These are phyloP conservation scores for Meiosimyza decipiens DNA, from an alignment of 2,888 invertebrate species.

Conservation along the genomic window DNA sequence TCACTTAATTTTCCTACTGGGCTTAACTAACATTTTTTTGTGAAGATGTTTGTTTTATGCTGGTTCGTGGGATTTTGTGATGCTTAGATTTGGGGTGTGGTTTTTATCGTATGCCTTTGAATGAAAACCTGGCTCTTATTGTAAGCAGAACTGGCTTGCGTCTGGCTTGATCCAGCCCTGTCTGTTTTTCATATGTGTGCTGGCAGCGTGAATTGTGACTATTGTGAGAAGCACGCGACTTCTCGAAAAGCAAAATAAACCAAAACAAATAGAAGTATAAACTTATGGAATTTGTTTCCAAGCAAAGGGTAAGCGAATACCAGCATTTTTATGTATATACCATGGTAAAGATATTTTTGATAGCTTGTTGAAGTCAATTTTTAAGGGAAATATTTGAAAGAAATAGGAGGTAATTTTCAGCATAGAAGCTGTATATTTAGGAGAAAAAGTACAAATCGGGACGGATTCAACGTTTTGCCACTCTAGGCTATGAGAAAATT, in stretches of 20 bases:
- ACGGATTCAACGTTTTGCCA: no score
- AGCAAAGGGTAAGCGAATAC: slow-evolving; percentile 11
- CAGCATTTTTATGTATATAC: slow-evolving; percentile 28
- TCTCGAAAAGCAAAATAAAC: not conserved
- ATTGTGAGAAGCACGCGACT: slow-evolving; percentile 29
- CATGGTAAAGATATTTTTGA: not conserved
- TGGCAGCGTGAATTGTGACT: slow-evolving; percentile 34
- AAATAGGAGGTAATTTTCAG: no score
- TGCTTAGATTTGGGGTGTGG: slow-evolving; percentile 40
- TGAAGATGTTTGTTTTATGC: slow-evolving; percentile 35
- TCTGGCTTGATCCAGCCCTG: slow-evolving; percentile 42
- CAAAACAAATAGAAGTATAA: not conserved
- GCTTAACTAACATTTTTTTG: no score
- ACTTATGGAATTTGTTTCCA: slow-evolving; percentile 23
- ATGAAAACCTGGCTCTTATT: slow-evolving; percentile 18
- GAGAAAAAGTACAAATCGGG: no score
- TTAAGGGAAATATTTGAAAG: not conserved
- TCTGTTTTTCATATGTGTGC: slow-evolving; percentile 2
- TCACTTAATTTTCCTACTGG: no score
- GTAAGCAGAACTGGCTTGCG: slow-evolving; percentile 42
- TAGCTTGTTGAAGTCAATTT: not conserved
- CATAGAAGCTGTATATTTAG: no score
- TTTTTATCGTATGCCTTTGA: slow-evolving; percentile 24
- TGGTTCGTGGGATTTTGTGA: slow-evolving; percentile 50
- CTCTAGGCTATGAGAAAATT: no score